Evolutionary conservation across 2,888 invertebrate species (phyloP).

Genomic region (Girardia tigrina): DNA sequence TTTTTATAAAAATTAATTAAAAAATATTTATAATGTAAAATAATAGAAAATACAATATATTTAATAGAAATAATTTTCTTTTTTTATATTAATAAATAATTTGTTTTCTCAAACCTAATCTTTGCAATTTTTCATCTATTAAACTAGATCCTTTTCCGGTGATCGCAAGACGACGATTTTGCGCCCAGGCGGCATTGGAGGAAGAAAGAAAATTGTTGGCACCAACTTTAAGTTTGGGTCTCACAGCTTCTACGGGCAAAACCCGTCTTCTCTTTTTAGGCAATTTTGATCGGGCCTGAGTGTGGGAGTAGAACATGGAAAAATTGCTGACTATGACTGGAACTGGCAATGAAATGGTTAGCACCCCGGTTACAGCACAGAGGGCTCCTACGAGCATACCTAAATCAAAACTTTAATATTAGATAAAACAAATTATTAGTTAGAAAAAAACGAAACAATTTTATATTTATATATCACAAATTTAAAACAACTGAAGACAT

Average conservation of each 20-base stretch:
- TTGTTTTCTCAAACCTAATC: slow-evolving; percentile 13
- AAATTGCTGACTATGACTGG: slow-evolving; percentile 88
- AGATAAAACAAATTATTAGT: too few species aligned
- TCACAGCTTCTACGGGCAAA: slow-evolving; percentile 70
- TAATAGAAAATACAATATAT: too few species aligned
- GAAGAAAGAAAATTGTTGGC: background rate
- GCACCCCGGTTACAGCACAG: slow-evolving; percentile 75
- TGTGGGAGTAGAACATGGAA: slow-evolving; percentile 90
- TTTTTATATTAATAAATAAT: too few species aligned
- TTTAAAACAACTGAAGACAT: too few species aligned
- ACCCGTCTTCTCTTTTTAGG: slow-evolving; percentile 78
- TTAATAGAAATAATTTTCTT: too few species aligned
- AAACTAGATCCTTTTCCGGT: background rate
- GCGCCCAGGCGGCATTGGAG: background rate
- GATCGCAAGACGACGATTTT: background rate
- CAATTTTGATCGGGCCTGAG: slow-evolving; percentile 86
- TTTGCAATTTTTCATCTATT: slow-evolving; percentile 11
- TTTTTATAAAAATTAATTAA: too few species aligned
- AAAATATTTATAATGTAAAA: too few species aligned
- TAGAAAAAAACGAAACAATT: too few species aligned
- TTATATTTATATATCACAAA: too few species aligned
- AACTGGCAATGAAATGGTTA: slow-evolving; percentile 85
- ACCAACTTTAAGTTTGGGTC: slow-evolving; percentile 52
- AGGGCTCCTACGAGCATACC: slow-evolving; percentile 88
- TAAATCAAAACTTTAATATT: too few species aligned